Conservation (phyloP, 2,113 vertebrate species). For the Myrmophylax atrothorax region DNA sequence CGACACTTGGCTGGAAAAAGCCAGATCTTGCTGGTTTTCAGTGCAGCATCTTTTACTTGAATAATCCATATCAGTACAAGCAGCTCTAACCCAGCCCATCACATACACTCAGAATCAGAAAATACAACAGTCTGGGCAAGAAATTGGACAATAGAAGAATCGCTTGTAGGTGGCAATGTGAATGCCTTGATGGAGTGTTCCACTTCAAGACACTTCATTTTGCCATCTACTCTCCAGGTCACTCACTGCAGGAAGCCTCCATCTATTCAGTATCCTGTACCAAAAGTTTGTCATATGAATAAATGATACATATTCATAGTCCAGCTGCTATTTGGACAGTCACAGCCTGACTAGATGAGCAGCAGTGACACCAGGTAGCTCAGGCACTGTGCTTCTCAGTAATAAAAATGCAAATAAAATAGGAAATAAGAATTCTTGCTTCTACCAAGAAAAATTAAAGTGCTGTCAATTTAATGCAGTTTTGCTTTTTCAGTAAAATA, state of each 20-base stretch:
- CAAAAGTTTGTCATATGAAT: not conserved
- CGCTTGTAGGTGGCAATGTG: not conserved
- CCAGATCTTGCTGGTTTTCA: not conserved
- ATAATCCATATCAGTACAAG: not conserved
- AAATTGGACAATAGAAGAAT: not conserved
- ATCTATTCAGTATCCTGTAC: not conserved
- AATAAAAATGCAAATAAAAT: slow-evolving; percentile 57
- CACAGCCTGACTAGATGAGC: not conserved
- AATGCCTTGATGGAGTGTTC: not conserved
- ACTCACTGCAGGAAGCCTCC: not conserved
- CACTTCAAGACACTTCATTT: slow-evolving; percentile 10
- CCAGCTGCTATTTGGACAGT: slow-evolving; percentile 45
- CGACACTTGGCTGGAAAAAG: not conserved
- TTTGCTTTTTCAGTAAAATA: slow-evolving; percentile 27
- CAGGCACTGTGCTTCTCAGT: not conserved
- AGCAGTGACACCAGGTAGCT: slow-evolving; percentile 25
- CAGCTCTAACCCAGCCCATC: not conserved
- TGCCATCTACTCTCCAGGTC: not conserved
- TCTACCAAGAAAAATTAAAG: slow-evolving; percentile 41
- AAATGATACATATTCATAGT: slow-evolving; percentile 1
- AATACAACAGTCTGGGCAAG: not conserved
- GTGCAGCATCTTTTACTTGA: not conserved
- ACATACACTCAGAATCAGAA: not conserved
- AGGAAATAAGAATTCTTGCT: slow-evolving; percentile 5
- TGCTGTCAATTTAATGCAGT: slow-evolving; percentile 30